A percentile compares a stretch with the other conserved stretches of the same genome.
phyloP scores from a whole-genome alignment of 1,140 invertebrate species.

The Pseudomyrmex pallidus region DNA sequence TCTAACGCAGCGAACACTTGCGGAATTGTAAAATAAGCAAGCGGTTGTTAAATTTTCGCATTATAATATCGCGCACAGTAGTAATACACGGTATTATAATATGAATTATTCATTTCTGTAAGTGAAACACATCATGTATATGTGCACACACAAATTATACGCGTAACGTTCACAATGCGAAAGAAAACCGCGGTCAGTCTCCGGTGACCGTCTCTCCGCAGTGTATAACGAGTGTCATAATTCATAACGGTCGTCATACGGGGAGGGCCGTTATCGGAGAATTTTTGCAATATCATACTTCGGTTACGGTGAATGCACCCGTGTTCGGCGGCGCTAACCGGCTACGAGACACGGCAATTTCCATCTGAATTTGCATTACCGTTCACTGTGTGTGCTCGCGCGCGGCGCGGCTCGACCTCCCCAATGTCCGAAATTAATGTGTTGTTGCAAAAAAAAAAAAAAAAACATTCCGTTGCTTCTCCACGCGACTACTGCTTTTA shows the following conservation, averaged over 20 bases:
- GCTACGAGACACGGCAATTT: background rate
- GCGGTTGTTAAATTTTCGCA: background rate
- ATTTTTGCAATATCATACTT: slow-evolving; percentile 48
- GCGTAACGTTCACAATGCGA: slow-evolving; percentile 21
- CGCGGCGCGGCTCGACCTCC: no score
- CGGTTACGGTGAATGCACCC: slow-evolving; percentile 25
- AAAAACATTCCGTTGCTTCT: no score
- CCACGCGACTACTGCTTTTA: no score
- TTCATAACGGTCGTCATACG: slow-evolving; percentile 46
- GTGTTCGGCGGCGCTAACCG: slow-evolving; percentile 11
- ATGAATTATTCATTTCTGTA: slow-evolving; percentile 49
- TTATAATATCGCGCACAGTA: background rate
- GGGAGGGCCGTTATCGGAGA: slow-evolving; percentile 31
- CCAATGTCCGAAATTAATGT: slow-evolving; percentile 2
- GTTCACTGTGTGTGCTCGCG: background rate
- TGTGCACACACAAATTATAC: background rate
- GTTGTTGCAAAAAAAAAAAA: background rate
- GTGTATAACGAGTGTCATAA: slow-evolving; percentile 30
- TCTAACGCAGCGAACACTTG: background rate
- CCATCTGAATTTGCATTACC: slow-evolving; percentile 47
- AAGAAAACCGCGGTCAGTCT: slow-evolving; percentile 12
- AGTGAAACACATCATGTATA: background rate
- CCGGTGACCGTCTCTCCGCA: background rate
- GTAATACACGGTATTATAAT: background rate
- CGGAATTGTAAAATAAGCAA: background rate